phyloP scores from a whole-genome alignment of 2,888 invertebrate species.

The Lapara coniferarum region DNA sequence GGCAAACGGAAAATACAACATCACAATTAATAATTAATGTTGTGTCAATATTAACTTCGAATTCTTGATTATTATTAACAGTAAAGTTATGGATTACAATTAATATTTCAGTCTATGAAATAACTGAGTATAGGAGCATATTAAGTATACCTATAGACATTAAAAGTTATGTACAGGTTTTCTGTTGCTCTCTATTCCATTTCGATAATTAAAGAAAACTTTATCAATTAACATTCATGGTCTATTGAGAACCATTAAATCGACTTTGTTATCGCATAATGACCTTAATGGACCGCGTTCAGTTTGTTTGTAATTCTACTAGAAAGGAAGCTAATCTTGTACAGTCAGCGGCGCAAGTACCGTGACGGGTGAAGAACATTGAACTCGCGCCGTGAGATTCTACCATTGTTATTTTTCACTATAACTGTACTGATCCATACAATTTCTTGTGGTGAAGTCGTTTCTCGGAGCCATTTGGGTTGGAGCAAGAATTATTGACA shows the following conservation, averaged over 20 bases:
- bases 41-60: too few relatives aligned
- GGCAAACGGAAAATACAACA: background rate
- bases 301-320: conserved; percentile 34
- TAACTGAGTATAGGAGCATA: too few relatives aligned
- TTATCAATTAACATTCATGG: conserved; percentile 11
- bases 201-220: background rate
- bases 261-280: conserved; percentile 50
- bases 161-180: too few relatives aligned
- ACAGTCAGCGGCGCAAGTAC: conserved; percentile 57
- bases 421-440: conserved; percentile 66
- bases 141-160: too few relatives aligned
- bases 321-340: conserved; percentile 54
- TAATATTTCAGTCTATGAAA: too few relatives aligned
- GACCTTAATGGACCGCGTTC: conserved; percentile 26
- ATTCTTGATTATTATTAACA: too few relatives aligned
- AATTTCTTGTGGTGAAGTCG: conserved; percentile 61
- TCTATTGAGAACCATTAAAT: conserved; percentile 53
- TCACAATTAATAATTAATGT: background rate
- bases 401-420: conserved; percentile 68
- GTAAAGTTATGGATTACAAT: too few relatives aligned
- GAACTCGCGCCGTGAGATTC: conserved; percentile 74
- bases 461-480: conserved; percentile 36
- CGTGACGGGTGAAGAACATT: conserved; percentile 70
- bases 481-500: background rate
- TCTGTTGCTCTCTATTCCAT: background rate